phyloP scores from a whole-genome alignment of 2,113 vertebrate species.

The Micromys minutus region DNA sequence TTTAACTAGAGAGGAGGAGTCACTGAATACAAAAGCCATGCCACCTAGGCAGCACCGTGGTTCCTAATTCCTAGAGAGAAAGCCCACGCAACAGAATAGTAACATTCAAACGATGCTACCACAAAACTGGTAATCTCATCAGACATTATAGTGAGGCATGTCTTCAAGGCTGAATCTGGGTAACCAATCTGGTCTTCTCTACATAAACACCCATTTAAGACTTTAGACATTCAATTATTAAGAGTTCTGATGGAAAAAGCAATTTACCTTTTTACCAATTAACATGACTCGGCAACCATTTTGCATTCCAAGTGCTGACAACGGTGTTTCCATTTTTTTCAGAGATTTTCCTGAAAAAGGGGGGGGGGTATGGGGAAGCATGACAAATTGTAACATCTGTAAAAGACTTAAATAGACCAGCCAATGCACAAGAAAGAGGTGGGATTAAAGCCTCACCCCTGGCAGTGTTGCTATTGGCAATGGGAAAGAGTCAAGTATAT shows the following conservation, averaged over 20 bases:
- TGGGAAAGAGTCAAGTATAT: neutral
- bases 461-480: neutral
- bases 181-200: constrained; percentile 13
- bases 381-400: neutral
- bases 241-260: constrained; percentile 36
- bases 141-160: neutral
- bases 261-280: constrained; percentile 96
- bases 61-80: neutral
- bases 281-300: constrained; percentile 97
- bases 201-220: constrained; percentile 39
- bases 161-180: neutral
- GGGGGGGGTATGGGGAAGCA: neutral
- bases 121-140: neutral
- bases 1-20: constrained; percentile 32
- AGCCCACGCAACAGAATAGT: neutral
- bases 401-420: constrained; percentile 39
- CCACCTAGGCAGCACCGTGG: neutral
- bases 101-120: neutral
- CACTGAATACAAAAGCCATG: neutral
- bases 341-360: constrained; percentile 92
- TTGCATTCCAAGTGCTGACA: constrained; percentile 93
- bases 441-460: neutral
- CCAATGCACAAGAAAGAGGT: neutral
- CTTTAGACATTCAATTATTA: constrained; percentile 27
- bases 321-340: constrained; percentile 93